Percentiles rank a stretch among this genome's conserved stretches.
Evolutionary conservation across 2,113 vertebrate species (phyloP).

Genomic region (Rhinogobius similis): DNA sequence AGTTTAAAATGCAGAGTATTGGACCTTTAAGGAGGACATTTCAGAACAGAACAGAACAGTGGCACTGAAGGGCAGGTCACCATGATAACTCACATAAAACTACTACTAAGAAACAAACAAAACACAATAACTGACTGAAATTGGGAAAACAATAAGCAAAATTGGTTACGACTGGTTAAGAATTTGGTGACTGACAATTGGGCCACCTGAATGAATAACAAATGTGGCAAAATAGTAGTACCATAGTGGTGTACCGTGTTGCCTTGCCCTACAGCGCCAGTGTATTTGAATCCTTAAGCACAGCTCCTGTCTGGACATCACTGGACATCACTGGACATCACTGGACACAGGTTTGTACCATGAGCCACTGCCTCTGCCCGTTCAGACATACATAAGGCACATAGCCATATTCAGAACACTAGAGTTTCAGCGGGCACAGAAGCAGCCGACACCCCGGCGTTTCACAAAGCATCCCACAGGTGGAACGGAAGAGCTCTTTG

Average conservation of each 20-base stretch:
- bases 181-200: too few species aligned
- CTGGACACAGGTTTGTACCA: conserved; percentile 32
- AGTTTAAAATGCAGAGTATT: background rate
- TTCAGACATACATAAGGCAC: conserved; percentile 78
- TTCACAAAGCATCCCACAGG: conserved; percentile 46
- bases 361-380: conserved; percentile 41
- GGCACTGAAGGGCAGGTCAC: background rate
- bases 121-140: background rate
- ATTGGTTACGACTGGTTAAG: too few species aligned
- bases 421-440: conserved; percentile 50
- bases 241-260: background rate
- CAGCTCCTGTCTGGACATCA: conserved; percentile 44
- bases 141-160: background rate
- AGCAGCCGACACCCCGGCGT: conserved; percentile 41
- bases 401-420: conserved; percentile 71
- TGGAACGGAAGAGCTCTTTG: too few species aligned
- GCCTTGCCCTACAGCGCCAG: background rate
- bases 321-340: conserved; percentile 36
- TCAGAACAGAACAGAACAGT: background rate
- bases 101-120: background rate
- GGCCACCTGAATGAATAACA: too few species aligned
- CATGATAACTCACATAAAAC: conserved; percentile 14
- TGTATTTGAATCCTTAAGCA: conserved; percentile 27
- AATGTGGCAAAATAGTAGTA: too few species aligned
- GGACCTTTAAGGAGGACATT: background rate